phyloP scores from a whole-genome alignment of 1,140 invertebrate species.

The Aphelinus certus region DNA sequence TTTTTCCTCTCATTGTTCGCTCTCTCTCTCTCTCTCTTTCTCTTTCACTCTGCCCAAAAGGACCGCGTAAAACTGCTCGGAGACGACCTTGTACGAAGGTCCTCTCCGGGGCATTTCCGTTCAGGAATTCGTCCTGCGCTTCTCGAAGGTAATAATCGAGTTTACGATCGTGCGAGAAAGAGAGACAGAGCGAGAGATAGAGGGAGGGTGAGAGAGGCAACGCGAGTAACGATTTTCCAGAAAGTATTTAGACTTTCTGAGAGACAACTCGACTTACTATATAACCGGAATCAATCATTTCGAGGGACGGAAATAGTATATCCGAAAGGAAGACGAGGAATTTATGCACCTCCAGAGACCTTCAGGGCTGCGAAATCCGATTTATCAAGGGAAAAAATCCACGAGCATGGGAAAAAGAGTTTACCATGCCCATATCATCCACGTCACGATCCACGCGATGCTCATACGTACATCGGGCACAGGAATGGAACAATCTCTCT shows the following conservation, averaged over 20 bases:
- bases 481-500: too few relatives aligned
- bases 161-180: constrained; percentile 10
- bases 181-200: constrained; percentile 13
- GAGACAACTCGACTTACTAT: neutral
- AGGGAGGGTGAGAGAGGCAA: constrained; percentile 22
- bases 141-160: constrained; percentile 16
- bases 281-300: neutral
- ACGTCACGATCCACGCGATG: too few relatives aligned
- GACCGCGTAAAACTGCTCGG: neutral
- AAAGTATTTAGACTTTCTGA: constrained; percentile 12
- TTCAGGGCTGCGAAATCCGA: too few relatives aligned
- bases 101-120: constrained; percentile 20
- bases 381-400: too few relatives aligned
- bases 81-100: constrained; percentile 31
- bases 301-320: too few relatives aligned
- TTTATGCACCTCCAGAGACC: too few relatives aligned
- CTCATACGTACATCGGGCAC: too few relatives aligned
- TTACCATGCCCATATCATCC: too few relatives aligned
- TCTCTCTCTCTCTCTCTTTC: neutral
- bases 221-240: constrained; percentile 17
- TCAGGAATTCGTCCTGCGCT: constrained; percentile 8
- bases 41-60: neutral
- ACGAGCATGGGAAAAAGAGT: too few relatives aligned
- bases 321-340: too few relatives aligned
- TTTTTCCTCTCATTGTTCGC: constrained; percentile 24